phyloP scores from a whole-genome alignment of 2,797 vertebrate species.

The Urophycis tenuis region DNA sequence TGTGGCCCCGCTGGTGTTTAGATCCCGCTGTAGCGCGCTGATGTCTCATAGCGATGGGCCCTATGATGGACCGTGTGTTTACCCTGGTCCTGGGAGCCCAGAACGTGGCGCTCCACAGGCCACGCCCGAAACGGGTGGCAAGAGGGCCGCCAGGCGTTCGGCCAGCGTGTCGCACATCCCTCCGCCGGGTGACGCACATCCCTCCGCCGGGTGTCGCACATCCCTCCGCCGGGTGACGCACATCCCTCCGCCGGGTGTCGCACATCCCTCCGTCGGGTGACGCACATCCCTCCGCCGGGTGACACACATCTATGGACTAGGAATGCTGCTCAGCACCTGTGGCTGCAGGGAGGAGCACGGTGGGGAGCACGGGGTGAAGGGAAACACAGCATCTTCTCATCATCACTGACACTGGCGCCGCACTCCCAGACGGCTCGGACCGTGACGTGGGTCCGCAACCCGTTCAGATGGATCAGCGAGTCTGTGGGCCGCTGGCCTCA shows the following conservation, averaged over 20 bases:
- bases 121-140: conserved; percentile 35
- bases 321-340: conserved; percentile 20
- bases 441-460: neutral
- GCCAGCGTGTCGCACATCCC: conserved; percentile 38
- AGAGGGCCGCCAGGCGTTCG: conserved; percentile 46
- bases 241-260: conserved; percentile 38
- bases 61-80: conserved; percentile 47
- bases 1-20: conserved; percentile 30
- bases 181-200: conserved; percentile 32
- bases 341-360: neutral
- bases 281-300: conserved; percentile 34
- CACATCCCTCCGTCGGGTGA: conserved; percentile 39
- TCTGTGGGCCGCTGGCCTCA: neutral
- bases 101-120: conserved; percentile 26
- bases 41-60: conserved; percentile 32
- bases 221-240: conserved; percentile 28
- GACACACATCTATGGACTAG: conserved; percentile 39
- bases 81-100: conserved; percentile 28
- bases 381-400: neutral
- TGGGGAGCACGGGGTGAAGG: conserved; percentile 14
- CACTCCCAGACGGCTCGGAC: neutral
- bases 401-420: neutral
- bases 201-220: too few species aligned
- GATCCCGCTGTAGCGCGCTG: conserved; percentile 36
- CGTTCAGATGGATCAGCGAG: neutral